Base-by-base conservation (phyloP, 2,113 vertebrate genomes). In the Macroglossus sobrinus region DNA sequence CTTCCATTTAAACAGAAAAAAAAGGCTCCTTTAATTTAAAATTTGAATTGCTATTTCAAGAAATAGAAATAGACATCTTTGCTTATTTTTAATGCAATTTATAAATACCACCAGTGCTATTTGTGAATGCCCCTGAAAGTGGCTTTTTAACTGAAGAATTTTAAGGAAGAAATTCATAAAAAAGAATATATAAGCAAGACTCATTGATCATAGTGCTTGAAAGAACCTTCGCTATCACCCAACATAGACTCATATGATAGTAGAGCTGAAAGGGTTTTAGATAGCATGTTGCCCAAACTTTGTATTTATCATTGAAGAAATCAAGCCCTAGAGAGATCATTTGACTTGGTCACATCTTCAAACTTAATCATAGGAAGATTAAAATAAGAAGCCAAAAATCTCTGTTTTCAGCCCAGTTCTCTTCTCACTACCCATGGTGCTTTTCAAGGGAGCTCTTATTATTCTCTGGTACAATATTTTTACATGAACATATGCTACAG, bases 401-500 rank as follows among this genome's bases (percentile, higher is more conserved):
- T 87, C 43, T 53, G 50, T 75, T 85, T 92, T 95, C 19, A 82
- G 26, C 26, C 59, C 16, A 35, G 18, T 18, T 96, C 33, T 87
- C 43, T 89, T 89, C 69, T 66, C 47, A 69, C 21, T 71, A 4
- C 12, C n/a, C 1, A 9, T 43, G 35, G 22, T 61, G 26, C 24
- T 74, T 92, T 90, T 64, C 55, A 88, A 59, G 45, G 35, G n/a
- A 59, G 14, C 2, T 3, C 55, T 89, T 76, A 47, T 91, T 75
- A 75, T 92, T 30, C 69, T 92, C 45, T 53, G 76, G 35, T 55
- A 8, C 22, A 45, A 40, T 64, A 85, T 94, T 95, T 90, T 94
- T 94, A 76, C 68, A 86, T 84, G 93, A 95, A 93, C 78, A 82
- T 47, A n/a, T 89, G 53, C 74, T 64, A 24, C 26, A 21, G 55